These are phyloP conservation scores for Campylomormyrus tamandua DNA, from an alignment of 2,113 vertebrate genomes.

Conservation along the genomic window DNA sequence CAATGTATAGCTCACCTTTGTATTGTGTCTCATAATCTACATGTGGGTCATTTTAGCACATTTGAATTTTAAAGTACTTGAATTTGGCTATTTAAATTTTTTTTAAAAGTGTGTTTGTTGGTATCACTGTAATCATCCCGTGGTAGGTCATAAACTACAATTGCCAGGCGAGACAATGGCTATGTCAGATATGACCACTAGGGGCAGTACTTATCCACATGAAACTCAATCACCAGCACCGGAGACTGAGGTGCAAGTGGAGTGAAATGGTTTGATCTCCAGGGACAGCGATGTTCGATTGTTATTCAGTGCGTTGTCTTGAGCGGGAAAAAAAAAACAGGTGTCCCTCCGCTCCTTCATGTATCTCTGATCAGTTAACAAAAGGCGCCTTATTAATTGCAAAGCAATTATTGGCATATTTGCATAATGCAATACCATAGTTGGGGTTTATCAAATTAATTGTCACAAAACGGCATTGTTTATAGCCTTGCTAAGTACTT, in stretches of 20 bases:
- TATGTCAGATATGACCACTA: background rate
- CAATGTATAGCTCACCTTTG: background rate
- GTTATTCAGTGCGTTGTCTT: background rate
- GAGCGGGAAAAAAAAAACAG: background rate
- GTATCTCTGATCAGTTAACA: background rate
- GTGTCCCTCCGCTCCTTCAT: background rate
- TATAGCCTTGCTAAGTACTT: background rate
- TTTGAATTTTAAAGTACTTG: too few relatives aligned
- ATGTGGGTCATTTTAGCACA: background rate
- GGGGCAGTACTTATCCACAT: background rate
- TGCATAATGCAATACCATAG: conserved; percentile 1
- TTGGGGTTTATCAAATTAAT: background rate
- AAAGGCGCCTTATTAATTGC: background rate
- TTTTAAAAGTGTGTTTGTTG: background rate
- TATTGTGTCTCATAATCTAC: background rate
- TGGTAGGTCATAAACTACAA: background rate
- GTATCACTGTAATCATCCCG: background rate
- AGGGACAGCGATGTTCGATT: background rate
- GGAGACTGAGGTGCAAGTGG: background rate
- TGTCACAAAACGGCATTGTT: background rate
- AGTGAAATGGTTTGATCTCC: background rate
- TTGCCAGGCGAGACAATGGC: background rate
- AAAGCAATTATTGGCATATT: conserved; percentile 4
- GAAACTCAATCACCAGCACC: background rate
- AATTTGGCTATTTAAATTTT: background rate